These are phyloP conservation scores for Limnephilus marmoratus DNA, from an alignment of 2,888 invertebrate genomes.

Conservation along the genomic window DNA sequence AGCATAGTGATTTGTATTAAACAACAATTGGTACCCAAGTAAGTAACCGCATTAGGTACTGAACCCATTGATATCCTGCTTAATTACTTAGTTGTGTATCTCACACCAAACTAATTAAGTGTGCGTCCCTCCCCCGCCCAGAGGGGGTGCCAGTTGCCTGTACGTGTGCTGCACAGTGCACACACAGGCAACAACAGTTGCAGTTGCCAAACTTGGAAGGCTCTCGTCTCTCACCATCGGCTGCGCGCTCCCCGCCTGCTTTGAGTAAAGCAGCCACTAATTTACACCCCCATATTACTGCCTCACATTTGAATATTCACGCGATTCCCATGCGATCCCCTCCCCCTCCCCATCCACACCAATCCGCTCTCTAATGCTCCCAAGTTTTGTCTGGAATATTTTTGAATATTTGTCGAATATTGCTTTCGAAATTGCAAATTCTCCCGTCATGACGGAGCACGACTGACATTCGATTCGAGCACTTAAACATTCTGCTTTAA, in stretches of 20 bases:
- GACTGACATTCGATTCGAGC: conserved; percentile 24
- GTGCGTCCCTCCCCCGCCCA: conserved; percentile 13
- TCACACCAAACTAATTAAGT: conserved; percentile 35
- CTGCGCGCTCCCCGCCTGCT: not conserved
- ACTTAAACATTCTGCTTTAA: conserved; percentile 3
- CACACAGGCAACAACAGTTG: conserved; percentile 17
- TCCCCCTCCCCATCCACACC: not conserved
- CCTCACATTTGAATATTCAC: conserved; percentile 49
- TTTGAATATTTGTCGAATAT: conserved; percentile 43
- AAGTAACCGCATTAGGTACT: not conserved
- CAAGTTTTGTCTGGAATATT: conserved; percentile 40
- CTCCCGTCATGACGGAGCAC: conserved; percentile 10
- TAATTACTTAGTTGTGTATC: conserved; percentile 18
- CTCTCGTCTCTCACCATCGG: conserved; percentile 15
- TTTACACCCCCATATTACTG: conserved; percentile 45
- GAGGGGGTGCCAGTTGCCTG: not conserved
- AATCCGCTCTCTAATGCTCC: conserved; percentile 30
- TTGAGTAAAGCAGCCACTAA: conserved; percentile 40
- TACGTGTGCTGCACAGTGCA: conserved; percentile 35
- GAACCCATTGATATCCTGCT: not conserved
- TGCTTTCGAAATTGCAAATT: conserved; percentile 35
- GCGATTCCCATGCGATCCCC: conserved; percentile 30
- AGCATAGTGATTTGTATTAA: not conserved
- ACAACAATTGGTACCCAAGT: not conserved
- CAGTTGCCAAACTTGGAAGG: conserved; percentile 26